These are phyloP conservation scores for Brachypteracias leptosomus DNA, from an alignment of 2,113 vertebrate genomes.

Conservation along the genomic window DNA sequence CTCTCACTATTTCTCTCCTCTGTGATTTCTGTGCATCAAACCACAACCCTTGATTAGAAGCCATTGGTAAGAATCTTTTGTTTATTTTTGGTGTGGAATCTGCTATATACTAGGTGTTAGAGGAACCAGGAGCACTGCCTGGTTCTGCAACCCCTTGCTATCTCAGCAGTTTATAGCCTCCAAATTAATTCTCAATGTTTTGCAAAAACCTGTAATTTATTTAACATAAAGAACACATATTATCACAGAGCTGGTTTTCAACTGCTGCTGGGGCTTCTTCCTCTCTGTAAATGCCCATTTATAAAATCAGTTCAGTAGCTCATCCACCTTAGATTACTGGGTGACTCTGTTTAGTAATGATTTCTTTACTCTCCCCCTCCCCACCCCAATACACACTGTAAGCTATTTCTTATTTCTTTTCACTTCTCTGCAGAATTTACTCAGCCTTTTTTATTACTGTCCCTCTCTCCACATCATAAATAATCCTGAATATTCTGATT, in stretches of 20 bases:
- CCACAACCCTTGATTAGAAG: not conserved
- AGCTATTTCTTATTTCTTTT: constrained; percentile 3
- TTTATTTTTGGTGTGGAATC: not conserved
- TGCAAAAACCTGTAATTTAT: not conserved
- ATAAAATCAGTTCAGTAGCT: constrained; percentile 41
- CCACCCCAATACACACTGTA: not conserved
- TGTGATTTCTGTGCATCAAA: not conserved
- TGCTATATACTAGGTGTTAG: not conserved
- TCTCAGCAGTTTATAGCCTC: not conserved
- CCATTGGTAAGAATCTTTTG: not conserved
- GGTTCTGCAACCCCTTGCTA: not conserved
- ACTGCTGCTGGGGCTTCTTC: constrained; percentile 1
- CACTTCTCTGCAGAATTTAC: not conserved
- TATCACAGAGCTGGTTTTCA: not conserved
- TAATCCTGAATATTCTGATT: constrained; percentile 33
- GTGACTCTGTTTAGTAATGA: not conserved
- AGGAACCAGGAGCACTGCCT: not conserved
- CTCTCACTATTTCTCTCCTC: not conserved
- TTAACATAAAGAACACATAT: not conserved
- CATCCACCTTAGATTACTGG: constrained; percentile 43
- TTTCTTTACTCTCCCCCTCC: not conserved
- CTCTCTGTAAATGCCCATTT: constrained; percentile 39
- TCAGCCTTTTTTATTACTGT: constrained; percentile 20
- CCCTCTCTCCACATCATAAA: not conserved
- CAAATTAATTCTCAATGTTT: not conserved